These are phyloP conservation scores for Monoplex corrugatus DNA, from an alignment of 2,888 invertebrate species.

Conservation along the genomic window DNA sequence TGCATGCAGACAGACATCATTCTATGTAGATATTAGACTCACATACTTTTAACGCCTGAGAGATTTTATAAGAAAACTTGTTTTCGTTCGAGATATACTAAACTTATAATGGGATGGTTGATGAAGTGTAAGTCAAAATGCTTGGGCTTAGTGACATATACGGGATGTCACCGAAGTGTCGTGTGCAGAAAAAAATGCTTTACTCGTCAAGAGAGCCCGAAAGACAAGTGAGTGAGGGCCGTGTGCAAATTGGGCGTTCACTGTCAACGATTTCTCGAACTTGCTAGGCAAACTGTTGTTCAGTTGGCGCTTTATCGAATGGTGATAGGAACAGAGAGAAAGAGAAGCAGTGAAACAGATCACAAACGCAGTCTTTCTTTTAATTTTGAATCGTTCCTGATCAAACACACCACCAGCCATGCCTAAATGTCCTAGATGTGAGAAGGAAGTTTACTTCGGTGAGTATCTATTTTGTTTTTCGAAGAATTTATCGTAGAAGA, in stretches of 20 bases:
- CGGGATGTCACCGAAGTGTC: too few relatives aligned
- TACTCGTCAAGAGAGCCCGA: background rate
- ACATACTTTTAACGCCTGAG: too few relatives aligned
- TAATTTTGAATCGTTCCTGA: background rate
- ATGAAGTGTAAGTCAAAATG: too few relatives aligned
- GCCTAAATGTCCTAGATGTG: slow-evolving; percentile 78
- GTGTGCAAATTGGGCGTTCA: slow-evolving; percentile 52
- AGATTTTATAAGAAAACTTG: too few relatives aligned
- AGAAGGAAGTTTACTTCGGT: slow-evolving; percentile 79
- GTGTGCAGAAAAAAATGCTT: slow-evolving; percentile 46
- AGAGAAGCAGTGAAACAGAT: background rate
- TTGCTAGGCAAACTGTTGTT: background rate
- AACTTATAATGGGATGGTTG: too few relatives aligned
- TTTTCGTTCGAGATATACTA: too few relatives aligned
- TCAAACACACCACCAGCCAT: slow-evolving; percentile 59
- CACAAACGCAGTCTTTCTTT: background rate
- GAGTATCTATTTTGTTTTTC: slow-evolving; percentile 53
- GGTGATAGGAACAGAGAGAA: too few relatives aligned
- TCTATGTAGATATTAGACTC: too few relatives aligned
- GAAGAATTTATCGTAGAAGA: too few relatives aligned
- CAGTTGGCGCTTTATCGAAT: background rate
- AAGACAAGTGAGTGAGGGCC: background rate
- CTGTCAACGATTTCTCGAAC: too few relatives aligned
- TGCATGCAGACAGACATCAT: too few relatives aligned
- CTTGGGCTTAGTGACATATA: too few relatives aligned